Evolutionary conservation across 2,888 invertebrate genomes (phyloP).

Genomic region (Venusia cambrica): DNA sequence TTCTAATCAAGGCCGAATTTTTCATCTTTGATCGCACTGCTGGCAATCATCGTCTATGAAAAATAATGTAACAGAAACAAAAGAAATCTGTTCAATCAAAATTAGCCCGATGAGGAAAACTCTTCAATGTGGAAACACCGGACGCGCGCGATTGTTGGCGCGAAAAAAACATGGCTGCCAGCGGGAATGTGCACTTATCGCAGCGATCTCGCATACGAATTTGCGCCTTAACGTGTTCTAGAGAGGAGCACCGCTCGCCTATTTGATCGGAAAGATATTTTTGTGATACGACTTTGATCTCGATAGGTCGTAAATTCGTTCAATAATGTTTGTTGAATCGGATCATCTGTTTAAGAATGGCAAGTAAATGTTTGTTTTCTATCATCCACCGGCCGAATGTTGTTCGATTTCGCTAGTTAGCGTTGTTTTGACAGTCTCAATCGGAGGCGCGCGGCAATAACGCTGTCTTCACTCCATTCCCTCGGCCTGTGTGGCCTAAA

Average conservation of each 20-base stretch:
- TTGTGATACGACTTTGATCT: slow-evolving; percentile 65
- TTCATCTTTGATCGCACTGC: slow-evolving; percentile 49
- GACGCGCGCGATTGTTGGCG: slow-evolving; percentile 50
- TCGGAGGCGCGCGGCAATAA: slow-evolving; percentile 61
- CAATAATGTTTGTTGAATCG: slow-evolving; percentile 69
- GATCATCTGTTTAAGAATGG: slow-evolving; percentile 66
- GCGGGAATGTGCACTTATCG: slow-evolving; percentile 44
- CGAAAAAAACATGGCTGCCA: slow-evolving; percentile 57
- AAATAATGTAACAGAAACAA: slow-evolving; percentile 44
- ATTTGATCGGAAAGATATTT: slow-evolving; percentile 51
- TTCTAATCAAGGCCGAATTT: slow-evolving; percentile 31
- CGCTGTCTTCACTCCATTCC: slow-evolving; percentile 63
- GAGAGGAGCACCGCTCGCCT: slow-evolving; percentile 38
- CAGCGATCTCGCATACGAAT: slow-evolving; percentile 45
- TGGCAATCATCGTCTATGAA: slow-evolving; percentile 43
- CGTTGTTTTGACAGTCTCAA: slow-evolving; percentile 76
- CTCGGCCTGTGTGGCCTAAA: slow-evolving; percentile 43
- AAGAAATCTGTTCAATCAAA: slow-evolving; percentile 55
- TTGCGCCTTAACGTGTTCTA: slow-evolving; percentile 43
- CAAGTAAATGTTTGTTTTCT: slow-evolving; percentile 75
- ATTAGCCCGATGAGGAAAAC: slow-evolving; percentile 52
- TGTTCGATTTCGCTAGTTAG: slow-evolving; percentile 70
- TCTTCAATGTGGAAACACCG: slow-evolving; percentile 54
- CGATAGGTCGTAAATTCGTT: slow-evolving; percentile 64
- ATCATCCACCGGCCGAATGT: slow-evolving; percentile 72